Percentiles rank a stretch among this genome's conserved stretches.
Evolutionary conservation across 2,113 vertebrate genomes (phyloP).

Genomic region (Abramis brama): DNA sequence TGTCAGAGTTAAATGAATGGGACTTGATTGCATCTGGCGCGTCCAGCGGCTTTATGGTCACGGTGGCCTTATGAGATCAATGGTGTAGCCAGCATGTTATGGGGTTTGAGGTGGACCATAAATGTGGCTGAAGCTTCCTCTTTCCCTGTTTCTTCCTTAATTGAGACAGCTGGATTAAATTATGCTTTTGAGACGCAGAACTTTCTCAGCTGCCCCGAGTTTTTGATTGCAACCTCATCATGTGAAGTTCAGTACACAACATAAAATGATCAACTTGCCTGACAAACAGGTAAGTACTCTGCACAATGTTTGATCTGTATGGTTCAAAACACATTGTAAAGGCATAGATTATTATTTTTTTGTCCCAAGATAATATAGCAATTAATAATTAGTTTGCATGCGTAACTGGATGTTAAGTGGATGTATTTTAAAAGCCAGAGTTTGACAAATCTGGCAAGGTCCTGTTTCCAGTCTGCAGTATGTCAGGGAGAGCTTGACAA

Average conservation of each 20-base stretch:
- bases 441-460: constrained; percentile 3
- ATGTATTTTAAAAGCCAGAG: background rate
- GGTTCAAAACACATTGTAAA: background rate
- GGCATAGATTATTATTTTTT: background rate
- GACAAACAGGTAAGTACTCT: constrained; percentile 43
- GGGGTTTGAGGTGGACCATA: constrained; percentile 58
- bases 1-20: constrained; percentile 53
- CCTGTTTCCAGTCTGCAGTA: constrained; percentile 32
- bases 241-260: constrained; percentile 27
- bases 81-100: constrained; percentile 51
- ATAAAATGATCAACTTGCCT: constrained; percentile 25
- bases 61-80: constrained; percentile 61
- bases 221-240: constrained; percentile 46
- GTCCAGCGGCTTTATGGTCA: constrained; percentile 61
- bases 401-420: background rate
- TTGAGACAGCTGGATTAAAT: constrained; percentile 58
- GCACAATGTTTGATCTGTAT: constrained; percentile 40
- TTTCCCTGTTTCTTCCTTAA: constrained; percentile 52
- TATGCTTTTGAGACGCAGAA: constrained; percentile 43
- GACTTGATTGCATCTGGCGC: constrained; percentile 53
- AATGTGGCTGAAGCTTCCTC: constrained; percentile 62
- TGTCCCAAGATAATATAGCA: background rate
- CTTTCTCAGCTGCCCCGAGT: constrained; percentile 19
- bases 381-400: background rate
- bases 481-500: constrained; percentile 5